Percentiles rank a stretch among this genome's conserved stretches.
phyloP scores from a whole-genome alignment of 2,888 invertebrate genomes.

The Drosophila meridiana region DNA sequence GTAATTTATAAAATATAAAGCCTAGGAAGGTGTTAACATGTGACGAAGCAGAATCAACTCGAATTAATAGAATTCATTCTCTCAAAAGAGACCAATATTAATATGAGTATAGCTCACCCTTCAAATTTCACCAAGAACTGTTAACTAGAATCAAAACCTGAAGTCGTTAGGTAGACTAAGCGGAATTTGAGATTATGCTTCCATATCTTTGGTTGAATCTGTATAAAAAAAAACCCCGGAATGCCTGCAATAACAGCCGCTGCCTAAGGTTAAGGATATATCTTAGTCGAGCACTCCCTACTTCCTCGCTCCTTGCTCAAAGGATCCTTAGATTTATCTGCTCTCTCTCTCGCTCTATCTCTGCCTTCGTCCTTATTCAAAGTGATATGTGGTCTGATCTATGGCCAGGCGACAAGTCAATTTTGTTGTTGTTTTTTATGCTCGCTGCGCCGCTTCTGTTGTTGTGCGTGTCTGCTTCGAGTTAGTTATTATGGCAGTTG shows the following conservation, averaged over 20 bases:
- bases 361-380: slow-evolving; percentile 32
- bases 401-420: slow-evolving; percentile 75
- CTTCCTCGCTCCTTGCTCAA: slow-evolving; percentile 23
- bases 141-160: not conserved
- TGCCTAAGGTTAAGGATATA: not conserved
- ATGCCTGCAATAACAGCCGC: not conserved
- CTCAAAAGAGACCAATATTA: too few relatives aligned
- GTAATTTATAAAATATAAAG: too few relatives aligned
- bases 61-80: too few relatives aligned
- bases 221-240: too few relatives aligned
- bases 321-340: slow-evolving; percentile 22
- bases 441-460: not conserved
- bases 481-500: slow-evolving; percentile 78
- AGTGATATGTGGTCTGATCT: slow-evolving; percentile 67
- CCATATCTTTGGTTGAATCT: too few relatives aligned
- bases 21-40: too few relatives aligned
- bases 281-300: not conserved
- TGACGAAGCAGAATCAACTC: too few relatives aligned
- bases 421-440: slow-evolving; percentile 33
- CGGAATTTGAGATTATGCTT: too few relatives aligned
- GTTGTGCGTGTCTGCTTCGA: slow-evolving; percentile 35
- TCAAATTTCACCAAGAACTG: not conserved
- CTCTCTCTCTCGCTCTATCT: slow-evolving; percentile 2
- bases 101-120: not conserved
- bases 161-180: too few relatives aligned